Conservation (phyloP, 2,888 invertebrate species). For the Drosophila subquinaria region DNA sequence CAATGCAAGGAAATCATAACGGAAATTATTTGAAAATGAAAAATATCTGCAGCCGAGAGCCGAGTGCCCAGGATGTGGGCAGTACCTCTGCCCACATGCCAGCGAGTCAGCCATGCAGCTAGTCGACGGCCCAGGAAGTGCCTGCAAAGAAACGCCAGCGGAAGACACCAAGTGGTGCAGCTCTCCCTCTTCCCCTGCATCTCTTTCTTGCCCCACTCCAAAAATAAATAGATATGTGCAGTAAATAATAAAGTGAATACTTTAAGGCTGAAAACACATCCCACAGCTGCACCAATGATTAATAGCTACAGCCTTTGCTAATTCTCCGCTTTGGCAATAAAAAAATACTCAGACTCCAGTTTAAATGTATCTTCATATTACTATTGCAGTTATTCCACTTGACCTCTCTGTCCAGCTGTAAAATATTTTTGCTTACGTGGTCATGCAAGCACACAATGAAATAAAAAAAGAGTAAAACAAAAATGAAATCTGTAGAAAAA, state of each 20-base stretch:
- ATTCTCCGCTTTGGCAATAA: slow-evolving; percentile 49
- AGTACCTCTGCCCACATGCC: slow-evolving; percentile 74
- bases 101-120: slow-evolving; percentile 50
- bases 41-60: slow-evolving; percentile 58
- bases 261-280: too few relatives aligned
- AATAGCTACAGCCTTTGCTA: slow-evolving; percentile 56
- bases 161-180: slow-evolving; percentile 42
- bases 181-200: background rate
- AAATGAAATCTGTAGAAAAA: slow-evolving; percentile 45
- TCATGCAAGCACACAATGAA: slow-evolving; percentile 47
- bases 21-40: slow-evolving; percentile 77
- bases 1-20: slow-evolving; percentile 77
- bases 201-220: background rate
- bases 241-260: slow-evolving; percentile 49
- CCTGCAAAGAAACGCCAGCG: slow-evolving; percentile 59
- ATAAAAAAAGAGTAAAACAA: background rate
- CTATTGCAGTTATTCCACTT: slow-evolving; percentile 18
- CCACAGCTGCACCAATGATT: slow-evolving; percentile 57
- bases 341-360: slow-evolving; percentile 8
- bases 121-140: slow-evolving; percentile 61
- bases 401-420: slow-evolving; percentile 43
- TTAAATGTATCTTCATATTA: slow-evolving; percentile 28
- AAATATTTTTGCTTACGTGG: slow-evolving; percentile 69
- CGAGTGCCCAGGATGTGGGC: slow-evolving; percentile 67
- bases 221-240: slow-evolving; percentile 39